Evolutionary conservation across 2,113 vertebrate species (phyloP).

Genomic region (Oenanthe melanoleuca): DNA sequence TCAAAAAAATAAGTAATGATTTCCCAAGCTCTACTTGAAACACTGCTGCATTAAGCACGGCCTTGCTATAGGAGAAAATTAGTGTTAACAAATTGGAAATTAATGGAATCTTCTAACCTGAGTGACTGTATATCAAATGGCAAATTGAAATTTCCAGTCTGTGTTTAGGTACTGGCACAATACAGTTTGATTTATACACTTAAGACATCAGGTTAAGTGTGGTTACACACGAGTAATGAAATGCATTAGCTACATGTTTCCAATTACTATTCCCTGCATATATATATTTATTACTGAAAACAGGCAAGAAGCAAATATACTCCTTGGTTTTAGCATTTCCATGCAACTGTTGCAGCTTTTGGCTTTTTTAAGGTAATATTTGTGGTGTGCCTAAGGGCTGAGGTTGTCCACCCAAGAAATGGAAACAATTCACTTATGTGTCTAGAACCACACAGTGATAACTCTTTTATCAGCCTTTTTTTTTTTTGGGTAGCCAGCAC

Average conservation of each 20-base stretch:
- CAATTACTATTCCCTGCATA: background rate
- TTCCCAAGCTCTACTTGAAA: background rate
- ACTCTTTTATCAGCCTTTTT: background rate
- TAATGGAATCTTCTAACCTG: background rate
- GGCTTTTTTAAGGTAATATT: background rate
- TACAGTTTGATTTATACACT: background rate
- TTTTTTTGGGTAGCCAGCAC: background rate
- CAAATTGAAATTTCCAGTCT: constrained; percentile 30
- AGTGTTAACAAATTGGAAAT: background rate
- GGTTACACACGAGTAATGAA: constrained; percentile 6
- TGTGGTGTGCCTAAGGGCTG: background rate
- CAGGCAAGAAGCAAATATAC: background rate
- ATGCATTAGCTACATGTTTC: background rate
- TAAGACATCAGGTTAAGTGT: background rate
- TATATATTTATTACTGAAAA: background rate
- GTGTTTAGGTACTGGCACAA: constrained; percentile 2
- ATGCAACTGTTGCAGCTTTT: background rate
- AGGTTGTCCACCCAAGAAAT: background rate
- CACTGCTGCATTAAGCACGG: background rate
- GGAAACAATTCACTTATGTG: background rate
- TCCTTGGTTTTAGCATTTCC: background rate
- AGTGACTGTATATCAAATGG: background rate
- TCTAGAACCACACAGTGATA: background rate
- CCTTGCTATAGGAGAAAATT: background rate
- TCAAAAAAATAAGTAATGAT: background rate